Base-by-base conservation (phyloP, 2,113 vertebrate genomes). In the Numida meleagris region DNA sequence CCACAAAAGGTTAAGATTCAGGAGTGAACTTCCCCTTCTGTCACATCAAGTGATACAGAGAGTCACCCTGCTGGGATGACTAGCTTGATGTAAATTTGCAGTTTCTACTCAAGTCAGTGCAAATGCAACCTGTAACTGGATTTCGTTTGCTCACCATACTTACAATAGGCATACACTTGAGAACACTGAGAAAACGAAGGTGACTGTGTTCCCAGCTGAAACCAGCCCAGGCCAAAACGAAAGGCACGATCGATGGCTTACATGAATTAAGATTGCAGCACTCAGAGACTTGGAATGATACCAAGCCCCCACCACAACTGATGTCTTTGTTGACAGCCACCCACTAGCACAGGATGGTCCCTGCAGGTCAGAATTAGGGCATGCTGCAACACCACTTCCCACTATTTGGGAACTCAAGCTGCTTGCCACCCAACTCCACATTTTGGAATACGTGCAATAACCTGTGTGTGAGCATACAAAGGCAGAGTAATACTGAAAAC, bases 221-320 rank as follows among this genome's bases (percentile, higher is more conserved):
- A 88, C 12, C 38, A 83, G 79, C 27, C 76, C 59, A 83, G 58
- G 24, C 31, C 79, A 89, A 70, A 89, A 70, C 2, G 2, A 91
- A 31, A 48, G 38, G 19, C 59, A 66, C 31, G 53, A 79, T 42
- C 58, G 86, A 75, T 67, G 76, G 18, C 13, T 95, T 73, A 86
- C 72, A 46, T 66, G 55, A 96, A 66, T 93, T 73, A 94, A 79
- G 87, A 93, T 72, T 73, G 87, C 14, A 76, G 50, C 67, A 82
- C 40, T 70, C 1, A 1, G 42, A 53, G 42, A 53, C 50, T 36
- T 84, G 92, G 86, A 91, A 75, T 9, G 66, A 68, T 51, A 75
- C 51, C 70, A 84, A n/a, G 20, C 48, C 23, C 46, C 36, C 50
- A 40, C 34, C 34, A 79, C 19, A 75, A 86, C 0, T 36, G n/a